Evolutionary conservation across 2,888 invertebrate genomes (phyloP).

Genomic region (Sisyra nigra): DNA sequence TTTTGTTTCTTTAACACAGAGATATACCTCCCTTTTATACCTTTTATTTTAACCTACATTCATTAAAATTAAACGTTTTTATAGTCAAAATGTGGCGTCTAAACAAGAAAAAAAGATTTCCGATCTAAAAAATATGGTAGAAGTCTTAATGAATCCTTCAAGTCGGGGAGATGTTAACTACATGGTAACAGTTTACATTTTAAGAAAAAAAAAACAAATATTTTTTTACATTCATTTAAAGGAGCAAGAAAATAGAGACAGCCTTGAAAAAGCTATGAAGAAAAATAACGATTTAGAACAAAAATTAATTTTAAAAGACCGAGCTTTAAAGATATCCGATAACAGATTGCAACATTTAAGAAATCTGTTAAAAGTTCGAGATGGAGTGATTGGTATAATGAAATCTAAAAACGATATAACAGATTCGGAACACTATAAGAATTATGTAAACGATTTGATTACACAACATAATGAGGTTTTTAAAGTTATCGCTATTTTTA

Average conservation of each 20-base stretch:
- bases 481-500: neutral
- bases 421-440: constrained; percentile 31
- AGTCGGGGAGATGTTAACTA: neutral
- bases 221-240: neutral
- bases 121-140: neutral
- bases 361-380: constrained; percentile 41
- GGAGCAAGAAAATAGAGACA: neutral
- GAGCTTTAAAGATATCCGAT: constrained; percentile 39
- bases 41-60: too few species aligned
- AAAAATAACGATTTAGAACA: neutral
- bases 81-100: constrained; percentile 3
- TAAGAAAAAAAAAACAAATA: neutral
- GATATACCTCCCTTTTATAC: too few species aligned
- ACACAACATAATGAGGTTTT: constrained; percentile 19
- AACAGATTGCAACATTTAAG: constrained; percentile 42
- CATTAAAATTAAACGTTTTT: neutral
- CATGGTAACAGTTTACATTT: neutral
- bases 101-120: constrained; percentile 8
- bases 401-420: constrained; percentile 35
- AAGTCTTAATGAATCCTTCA: neutral
- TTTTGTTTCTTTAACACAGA: too few species aligned
- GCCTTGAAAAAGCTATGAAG: neutral
- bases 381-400: constrained; percentile 40
- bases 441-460: constrained; percentile 22
- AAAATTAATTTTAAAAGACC: constrained; percentile 16